Conservation (phyloP, 2,797 vertebrate genomes). For the Syngnathus acus region DNA sequence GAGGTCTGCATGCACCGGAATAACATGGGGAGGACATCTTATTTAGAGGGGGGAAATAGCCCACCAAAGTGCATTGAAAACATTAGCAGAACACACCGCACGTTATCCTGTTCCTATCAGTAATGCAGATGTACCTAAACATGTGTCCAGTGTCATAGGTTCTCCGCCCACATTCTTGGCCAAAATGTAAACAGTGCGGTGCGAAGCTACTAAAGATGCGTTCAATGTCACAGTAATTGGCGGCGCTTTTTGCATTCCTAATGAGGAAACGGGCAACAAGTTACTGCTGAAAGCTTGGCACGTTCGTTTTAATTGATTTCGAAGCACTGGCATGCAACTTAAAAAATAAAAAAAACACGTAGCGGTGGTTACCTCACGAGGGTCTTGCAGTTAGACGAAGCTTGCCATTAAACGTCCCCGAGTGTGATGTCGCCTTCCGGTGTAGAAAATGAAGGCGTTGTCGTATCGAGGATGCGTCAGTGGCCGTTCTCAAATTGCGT, state of each 20-base stretch:
- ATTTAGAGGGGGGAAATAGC: background rate
- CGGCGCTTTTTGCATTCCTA: background rate
- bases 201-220: background rate
- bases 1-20: background rate
- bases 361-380: constrained; percentile 46
- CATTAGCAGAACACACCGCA: background rate
- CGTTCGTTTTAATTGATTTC: background rate
- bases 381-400: constrained; percentile 22
- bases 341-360: background rate
- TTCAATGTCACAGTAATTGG: background rate
- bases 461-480: constrained; percentile 7
- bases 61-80: background rate
- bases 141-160: background rate
- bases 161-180: background rate
- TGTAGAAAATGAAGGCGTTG: background rate
- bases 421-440: background rate
- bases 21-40: background rate
- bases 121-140: background rate
- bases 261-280: constrained; percentile 49
- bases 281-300: constrained; percentile 10
- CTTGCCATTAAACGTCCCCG: constrained; percentile 22
- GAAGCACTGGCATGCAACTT: background rate
- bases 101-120: background rate
- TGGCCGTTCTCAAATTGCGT: constrained; percentile 27
- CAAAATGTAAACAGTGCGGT: background rate